Evolutionary conservation across 2,888 invertebrate genomes (phyloP), one percentile per base, ranked within the genome.

Genomic region (Brachypalpus laphriformis): DNA sequence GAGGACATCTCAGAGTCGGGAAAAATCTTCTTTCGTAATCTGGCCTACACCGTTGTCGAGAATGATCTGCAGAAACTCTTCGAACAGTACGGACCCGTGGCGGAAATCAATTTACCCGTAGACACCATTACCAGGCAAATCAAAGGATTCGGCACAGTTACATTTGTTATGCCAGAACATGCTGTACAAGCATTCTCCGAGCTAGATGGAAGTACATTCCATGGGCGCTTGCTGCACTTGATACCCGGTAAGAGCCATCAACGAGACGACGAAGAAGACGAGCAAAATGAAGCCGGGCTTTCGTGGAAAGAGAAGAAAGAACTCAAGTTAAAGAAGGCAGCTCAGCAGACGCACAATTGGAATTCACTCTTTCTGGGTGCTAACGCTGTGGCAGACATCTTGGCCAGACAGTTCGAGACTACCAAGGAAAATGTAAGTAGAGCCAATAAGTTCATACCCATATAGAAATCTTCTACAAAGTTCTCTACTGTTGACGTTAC

Each of bases 151-250:
- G 99, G 98, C 0, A 96, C 96, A 0, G 94, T 99, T 0, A 97
- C 98, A 0, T 99, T 95, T 90, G 93, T 99, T 90, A 95, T 99
- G 93, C 98, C 99, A 0, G 99, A 99, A 90, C 96, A 99, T 92
- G 99, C 99, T 0, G 95, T 97, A 0, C 95, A 94, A 89, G 99
- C 99, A 0, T 98, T 95, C 90, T 93, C 95, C 0, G 95, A 95
- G 87, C 93, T 99, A 1, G 99, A 99, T 92, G 99, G 99, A n/a
- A 95, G 95, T 0, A 94, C 95, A 65, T 96, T 98, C 89, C 96
- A 97, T 90, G 99, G 99, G 0, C 93, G 99, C 87, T 95, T 99
- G 95, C 92, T 99, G 75, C 99, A 99, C 92, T 93, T 99, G 37
- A 92, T 99, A 81, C 98, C 99, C 0, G 98, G 96, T 4, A 96